These are phyloP conservation scores for Lochmaea crataegi DNA, from an alignment of 2,888 invertebrate genomes.

Conservation along the genomic window DNA sequence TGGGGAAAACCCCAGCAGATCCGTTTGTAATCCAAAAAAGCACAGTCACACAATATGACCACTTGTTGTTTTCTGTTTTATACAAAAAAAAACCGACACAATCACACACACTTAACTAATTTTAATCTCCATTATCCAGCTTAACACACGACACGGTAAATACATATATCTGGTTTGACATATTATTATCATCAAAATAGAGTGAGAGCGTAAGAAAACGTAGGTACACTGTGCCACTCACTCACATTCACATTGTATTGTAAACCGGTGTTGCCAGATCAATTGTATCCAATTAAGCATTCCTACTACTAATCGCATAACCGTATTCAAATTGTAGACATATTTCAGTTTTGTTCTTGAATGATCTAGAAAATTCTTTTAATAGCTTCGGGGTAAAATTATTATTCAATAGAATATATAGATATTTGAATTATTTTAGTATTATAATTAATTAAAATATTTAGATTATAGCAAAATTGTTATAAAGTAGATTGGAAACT, in stretches of 20 bases:
- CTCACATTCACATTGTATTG: conserved; percentile 56
- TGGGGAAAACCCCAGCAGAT: conserved; percentile 45
- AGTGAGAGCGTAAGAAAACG: conserved; percentile 50
- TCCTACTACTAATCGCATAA: conserved; percentile 6
- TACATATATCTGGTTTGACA: conserved; percentile 52
- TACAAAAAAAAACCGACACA: conserved; percentile 38
- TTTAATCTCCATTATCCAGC: conserved; percentile 42
- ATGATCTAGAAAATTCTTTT: not conserved
- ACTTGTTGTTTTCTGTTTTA: conserved; percentile 50
- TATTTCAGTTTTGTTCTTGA: not conserved
- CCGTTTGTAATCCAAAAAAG: conserved; percentile 40
- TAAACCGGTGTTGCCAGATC: conserved; percentile 6
- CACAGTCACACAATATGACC: conserved; percentile 46
- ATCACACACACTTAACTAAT: conserved; percentile 36
- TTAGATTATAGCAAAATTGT: not conserved
- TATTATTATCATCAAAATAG: conserved; percentile 53
- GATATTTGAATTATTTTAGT: no score
- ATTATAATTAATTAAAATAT: no score
- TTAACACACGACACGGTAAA: conserved; percentile 50
- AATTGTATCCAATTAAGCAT: conserved; percentile 10
- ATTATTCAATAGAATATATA: no score
- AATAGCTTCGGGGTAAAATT: not conserved
- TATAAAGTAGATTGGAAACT: not conserved
- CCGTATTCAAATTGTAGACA: not conserved
- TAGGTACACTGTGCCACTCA: conserved; percentile 50